A percentile compares a stretch with the other conserved stretches of the same genome.
These are phyloP conservation scores for Nyctereutes procyonoides DNA, from an alignment of 2,113 vertebrate species.

Conservation along the genomic window DNA sequence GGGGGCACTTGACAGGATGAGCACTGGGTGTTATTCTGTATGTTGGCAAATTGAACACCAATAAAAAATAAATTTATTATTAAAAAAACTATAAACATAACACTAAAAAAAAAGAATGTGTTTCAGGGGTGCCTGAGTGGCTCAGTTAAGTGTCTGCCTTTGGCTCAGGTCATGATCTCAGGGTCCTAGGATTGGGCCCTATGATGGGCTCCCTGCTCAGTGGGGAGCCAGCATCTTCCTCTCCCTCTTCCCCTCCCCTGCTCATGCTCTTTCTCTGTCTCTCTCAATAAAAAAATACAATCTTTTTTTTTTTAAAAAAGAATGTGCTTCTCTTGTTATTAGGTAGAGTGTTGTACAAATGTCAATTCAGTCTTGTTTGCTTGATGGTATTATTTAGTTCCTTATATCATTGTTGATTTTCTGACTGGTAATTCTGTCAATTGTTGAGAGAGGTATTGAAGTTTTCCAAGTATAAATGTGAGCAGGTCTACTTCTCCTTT, in stretches of 20 bases:
- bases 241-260: not conserved
- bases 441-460: not conserved
- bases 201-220: not conserved
- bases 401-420: not conserved
- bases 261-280: not conserved
- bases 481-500: constrained; percentile 7
- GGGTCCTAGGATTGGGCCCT: not conserved
- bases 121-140: not conserved
- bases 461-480: constrained; percentile 1
- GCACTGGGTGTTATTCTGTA: too few relatives aligned
- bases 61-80: too few relatives aligned
- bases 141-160: not conserved
- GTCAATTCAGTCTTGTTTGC: not conserved
- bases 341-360: not conserved
- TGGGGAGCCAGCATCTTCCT: not conserved
- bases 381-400: not conserved
- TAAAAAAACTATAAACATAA: too few relatives aligned
- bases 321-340: not conserved
- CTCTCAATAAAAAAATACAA: not conserved
- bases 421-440: not conserved
- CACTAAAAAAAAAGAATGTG: not conserved
- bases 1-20: too few relatives aligned
- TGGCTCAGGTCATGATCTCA: not conserved
- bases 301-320: not conserved
- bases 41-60: too few relatives aligned